phyloP scores from a whole-genome alignment of 53 echinoderm and acorn worm genomes.

The Luidia sarsii region DNA sequence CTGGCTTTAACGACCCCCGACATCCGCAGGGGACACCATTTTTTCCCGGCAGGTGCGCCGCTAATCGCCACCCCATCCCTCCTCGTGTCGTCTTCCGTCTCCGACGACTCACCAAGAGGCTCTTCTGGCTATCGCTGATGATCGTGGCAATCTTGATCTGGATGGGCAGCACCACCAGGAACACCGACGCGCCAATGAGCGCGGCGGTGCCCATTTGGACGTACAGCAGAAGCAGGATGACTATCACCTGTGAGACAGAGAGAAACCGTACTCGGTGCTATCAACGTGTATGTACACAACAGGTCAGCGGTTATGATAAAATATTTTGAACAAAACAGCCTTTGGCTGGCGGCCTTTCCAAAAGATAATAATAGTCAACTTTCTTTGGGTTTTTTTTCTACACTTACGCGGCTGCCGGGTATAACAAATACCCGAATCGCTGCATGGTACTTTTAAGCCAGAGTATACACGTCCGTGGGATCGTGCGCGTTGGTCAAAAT shows the following conservation, averaged over 20 bases:
- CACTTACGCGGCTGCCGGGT: too few relatives aligned
- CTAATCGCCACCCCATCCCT: too few relatives aligned
- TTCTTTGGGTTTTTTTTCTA: too few relatives aligned
- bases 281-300: neutral
- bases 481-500: too few relatives aligned
- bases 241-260: constrained; percentile 34
- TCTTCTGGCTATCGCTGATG: constrained; percentile 59
- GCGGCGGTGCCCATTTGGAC: constrained; percentile 49
- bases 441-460: too few relatives aligned
- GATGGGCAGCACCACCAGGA: constrained; percentile 59
- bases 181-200: constrained; percentile 63
- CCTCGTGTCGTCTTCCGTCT: too few relatives aligned
- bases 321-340: neutral
- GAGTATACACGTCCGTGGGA: too few relatives aligned
- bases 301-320: neutral
- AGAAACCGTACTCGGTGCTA: neutral
- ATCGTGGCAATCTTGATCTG: constrained; percentile 65
- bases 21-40: too few relatives aligned
- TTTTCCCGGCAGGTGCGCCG: too few relatives aligned
- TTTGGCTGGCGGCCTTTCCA: neutral
- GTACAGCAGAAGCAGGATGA: constrained; percentile 66
- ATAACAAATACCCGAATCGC: too few relatives aligned
- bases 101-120: constrained; percentile 69
- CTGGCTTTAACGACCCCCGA: too few relatives aligned
- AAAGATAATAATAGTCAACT: neutral